Evolutionary conservation across 2,113 vertebrate species (phyloP), one percentile per base, ranked within the genome.

Genomic region (Rynchops niger): DNA sequence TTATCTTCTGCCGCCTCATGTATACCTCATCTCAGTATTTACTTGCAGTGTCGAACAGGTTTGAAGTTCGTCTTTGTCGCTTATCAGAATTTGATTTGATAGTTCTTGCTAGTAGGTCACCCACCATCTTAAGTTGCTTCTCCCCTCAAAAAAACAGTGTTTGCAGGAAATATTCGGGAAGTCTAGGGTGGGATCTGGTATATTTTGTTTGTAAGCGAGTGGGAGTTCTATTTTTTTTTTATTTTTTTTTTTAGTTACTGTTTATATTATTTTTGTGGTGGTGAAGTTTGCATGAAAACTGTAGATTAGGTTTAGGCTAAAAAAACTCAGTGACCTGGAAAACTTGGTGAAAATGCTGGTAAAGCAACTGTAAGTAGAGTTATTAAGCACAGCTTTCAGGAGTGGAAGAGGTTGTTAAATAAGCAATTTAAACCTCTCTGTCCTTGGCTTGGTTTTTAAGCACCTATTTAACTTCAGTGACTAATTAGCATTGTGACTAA

Each of bases 381-480:
- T 77, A 87, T 36, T 79, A 73, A 50, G 36, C 53, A 47, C 38
- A 17, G 79, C 80, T 92, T 93, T 94, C 70, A 83, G 71, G 38
- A 92, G 72, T 70, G 50, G 59, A 96, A 78, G 29, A 79, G 20
- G 42, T 55, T 92, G 82, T 90, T 90, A 88, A 89, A 90, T 62
- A 80, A 86, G 79, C 55, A 88, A 23, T 94, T 96, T 78, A 59
- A 94, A 90, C 22, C 66, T 80, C 26, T 79, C 12, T 70, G 76
- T 93, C 69, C 82, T 94, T 85, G 59, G 17, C 53, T 89, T 93
- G 45, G 4, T 78, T 92, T 96, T 94, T 90, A 78, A 96, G 88
- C 50, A 77, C 67, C 76, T 62, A 5, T 80, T 96, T 94, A 86
- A 90, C 66, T 77, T 65, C 90, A 50, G 0, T 78, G 63, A 62